Evolutionary conservation across 1,140 invertebrate genomes (phyloP), one percentile per base, ranked within the genome.

Genomic region (Octopus bimaculoides): DNA sequence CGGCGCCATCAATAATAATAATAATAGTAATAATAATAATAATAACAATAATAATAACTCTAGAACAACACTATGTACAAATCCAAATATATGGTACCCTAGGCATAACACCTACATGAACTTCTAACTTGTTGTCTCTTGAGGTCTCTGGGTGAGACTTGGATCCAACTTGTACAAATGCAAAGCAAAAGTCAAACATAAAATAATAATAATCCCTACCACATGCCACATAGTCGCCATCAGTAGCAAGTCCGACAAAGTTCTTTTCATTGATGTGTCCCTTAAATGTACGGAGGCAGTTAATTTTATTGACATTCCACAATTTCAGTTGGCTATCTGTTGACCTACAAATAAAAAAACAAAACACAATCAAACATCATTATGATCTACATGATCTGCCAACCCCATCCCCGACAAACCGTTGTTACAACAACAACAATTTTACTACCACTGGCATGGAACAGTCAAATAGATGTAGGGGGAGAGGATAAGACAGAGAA

Each of bases 181-280:
- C n/a, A n/a, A n/a, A n/a, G n/a, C n/a, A n/a, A n/a, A n/a, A n/a
- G n/a, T n/a, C n/a, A n/a, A n/a, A n/a, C n/a, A n/a, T n/a, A n/a
- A n/a, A n/a, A 10, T 55, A 12, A 54, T 17, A 12, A 75, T 54
- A 9, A 41, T 14, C 86, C 88, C 78, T 83, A 75, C 97, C 97
- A 91, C 96, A 98, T 5, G 96, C 96, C 41, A 99, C 93, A 89
- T 97, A 98, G 88, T 97, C 95, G 4, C 96, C 96, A 91, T 98
- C 96, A 0, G 96, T 97, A 0, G 96, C 96, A n/a, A 99, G 89
- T 0, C 97, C 97, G 10, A 99, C 96, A 92, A 98, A 99, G 89
- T 98, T 98, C 88, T 98, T 98, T 89, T 98, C 97, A 90, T 99
- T 99, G 2, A 95, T 92, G 90, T 99, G 97, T 2, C 96, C 96